Base-by-base conservation (phyloP, 2,113 vertebrate genomes). In the Tenebrosternarchus preto region DNA sequence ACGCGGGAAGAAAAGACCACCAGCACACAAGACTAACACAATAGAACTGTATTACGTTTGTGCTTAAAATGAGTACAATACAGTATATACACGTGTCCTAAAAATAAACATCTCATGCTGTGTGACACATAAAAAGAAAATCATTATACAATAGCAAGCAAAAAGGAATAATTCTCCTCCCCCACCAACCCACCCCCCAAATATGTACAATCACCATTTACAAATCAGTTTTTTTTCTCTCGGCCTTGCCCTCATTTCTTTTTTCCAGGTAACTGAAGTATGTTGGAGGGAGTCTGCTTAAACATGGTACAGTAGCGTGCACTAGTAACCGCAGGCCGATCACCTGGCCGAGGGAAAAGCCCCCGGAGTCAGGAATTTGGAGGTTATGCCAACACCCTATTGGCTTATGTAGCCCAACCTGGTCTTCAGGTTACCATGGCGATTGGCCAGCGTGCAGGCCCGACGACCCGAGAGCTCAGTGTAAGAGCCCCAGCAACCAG, bases 31-130 rank as follows among this genome's bases (percentile, higher is more conserved):
- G 88, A 85, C 93, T 95, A 96, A 98, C 95, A 97, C 97, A 97
- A 96, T 97, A 97, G 97, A 98, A 98, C 95, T 98, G 96, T 99
- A 98, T 98, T 96, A 95, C 96, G 95, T 97, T 98, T 98, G 96
- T 97, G 95, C 95, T 96, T 98, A 94, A 95, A 94, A 95, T 91
- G 96, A 95, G 96, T 96, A 96, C 96, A 96, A 93, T 97, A 95
- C 95, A 92, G 91, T 98, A 97, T 98, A 89, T 98, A 98, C 96
- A 98, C 92, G 92, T 87, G 94, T 95, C 94, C 95, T 91, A 95
- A 96, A 94, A 98, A 96, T 95, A 96, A 98, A 95, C 95, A 96
- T 97, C 94, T 98, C 97, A 98, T 97, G 96, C 95, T 95, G 92
- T 93, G 90, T 93, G 93, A 95, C 93, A 95, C 94, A 92, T 93